Conservation (phyloP, 1,140 invertebrate species). For the Cardiocondyla obscurior region DNA sequence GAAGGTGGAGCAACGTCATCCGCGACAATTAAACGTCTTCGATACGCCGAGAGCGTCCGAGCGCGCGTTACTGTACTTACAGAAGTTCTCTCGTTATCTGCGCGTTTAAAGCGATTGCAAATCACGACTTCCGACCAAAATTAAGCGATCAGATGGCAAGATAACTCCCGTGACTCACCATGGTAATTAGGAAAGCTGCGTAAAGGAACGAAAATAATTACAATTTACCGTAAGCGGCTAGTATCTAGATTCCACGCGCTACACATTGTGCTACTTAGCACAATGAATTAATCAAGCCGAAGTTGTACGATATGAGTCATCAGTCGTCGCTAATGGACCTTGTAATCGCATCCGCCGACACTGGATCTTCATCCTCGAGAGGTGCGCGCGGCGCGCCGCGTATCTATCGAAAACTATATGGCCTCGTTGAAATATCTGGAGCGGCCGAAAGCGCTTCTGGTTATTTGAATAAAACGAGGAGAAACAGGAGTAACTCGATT, state of each 20-base stretch:
- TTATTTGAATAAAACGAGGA: conserved; percentile 42
- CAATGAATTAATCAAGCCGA: conserved; percentile 38
- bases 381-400: background rate
- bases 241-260: conserved; percentile 6
- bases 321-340: conserved; percentile 38
- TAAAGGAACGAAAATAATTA: conserved; percentile 42
- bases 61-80: too few species aligned
- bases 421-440: conserved; percentile 37
- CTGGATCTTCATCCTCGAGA: background rate
- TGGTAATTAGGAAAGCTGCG: background rate
- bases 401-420: conserved; percentile 14
- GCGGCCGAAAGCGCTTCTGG: background rate
- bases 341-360: conserved; percentile 46
- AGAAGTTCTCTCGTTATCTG: background rate
- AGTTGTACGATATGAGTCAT: conserved; percentile 40
- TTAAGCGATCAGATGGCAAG: background rate
- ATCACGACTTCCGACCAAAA: background rate
- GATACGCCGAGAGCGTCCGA: background rate
- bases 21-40: conserved; percentile 36
- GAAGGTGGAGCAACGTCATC: conserved; percentile 66
- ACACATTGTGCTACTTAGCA: conserved; percentile 32
- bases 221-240: conserved; percentile 29
- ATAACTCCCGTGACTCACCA: conserved; percentile 10
- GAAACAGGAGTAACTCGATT: background rate
- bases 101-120: background rate